phyloP scores from a whole-genome alignment of 2,888 invertebrate genomes.

The Leptopilina syphax region DNA sequence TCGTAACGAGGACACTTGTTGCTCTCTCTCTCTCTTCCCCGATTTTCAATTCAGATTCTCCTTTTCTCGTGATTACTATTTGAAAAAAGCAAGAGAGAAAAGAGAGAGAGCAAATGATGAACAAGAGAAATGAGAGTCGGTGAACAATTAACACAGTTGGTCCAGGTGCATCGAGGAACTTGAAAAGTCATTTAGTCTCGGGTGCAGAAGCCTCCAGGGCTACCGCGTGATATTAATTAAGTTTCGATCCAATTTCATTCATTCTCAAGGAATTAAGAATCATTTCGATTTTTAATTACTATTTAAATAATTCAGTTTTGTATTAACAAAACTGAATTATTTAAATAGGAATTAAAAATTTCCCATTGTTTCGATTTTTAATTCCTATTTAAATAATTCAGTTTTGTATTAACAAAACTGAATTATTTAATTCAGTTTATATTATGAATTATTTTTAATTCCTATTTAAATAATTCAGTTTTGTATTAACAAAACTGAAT shows the following conservation, averaged over 20 bases:
- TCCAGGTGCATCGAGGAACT: constrained; percentile 53
- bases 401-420: no score
- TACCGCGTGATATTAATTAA: constrained; percentile 29
- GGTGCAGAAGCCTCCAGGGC: constrained; percentile 19
- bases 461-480: no score
- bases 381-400: no score
- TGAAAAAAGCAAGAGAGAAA: constrained; percentile 42
- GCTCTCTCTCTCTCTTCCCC: constrained; percentile 61
- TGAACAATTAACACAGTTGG: constrained; percentile 78
- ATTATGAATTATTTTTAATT: no score
- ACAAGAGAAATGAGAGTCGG: constrained; percentile 79
- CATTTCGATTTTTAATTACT: neutral
- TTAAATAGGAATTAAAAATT: no score
- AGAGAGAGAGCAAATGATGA: constrained; percentile 32
- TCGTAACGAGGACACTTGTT: constrained; percentile 75
- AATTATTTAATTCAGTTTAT: no score
- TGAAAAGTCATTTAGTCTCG: constrained; percentile 63
- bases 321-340: no score
- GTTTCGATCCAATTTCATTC: constrained; percentile 10
- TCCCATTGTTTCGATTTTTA: constrained; percentile 11
- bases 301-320: no score
- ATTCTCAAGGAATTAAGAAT: constrained; percentile 1
- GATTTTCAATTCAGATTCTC: constrained; percentile 54
- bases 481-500: no score
- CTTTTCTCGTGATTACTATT: constrained; percentile 52